Evolutionary conservation across 2,797 vertebrate genomes (phyloP).

Genomic region (Mionectes olivaceus): DNA sequence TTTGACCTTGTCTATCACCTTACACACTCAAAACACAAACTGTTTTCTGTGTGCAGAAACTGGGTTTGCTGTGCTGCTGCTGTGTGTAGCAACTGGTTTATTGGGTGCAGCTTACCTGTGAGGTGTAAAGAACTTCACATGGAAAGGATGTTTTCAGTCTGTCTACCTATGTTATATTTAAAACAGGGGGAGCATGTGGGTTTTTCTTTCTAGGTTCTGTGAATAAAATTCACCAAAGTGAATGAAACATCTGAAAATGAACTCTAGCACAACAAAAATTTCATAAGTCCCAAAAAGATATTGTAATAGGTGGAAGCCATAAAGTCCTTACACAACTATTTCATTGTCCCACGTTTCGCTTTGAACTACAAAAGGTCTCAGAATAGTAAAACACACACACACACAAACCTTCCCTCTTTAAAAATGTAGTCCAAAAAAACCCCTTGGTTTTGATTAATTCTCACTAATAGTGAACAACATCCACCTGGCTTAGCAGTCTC

Average conservation of each 20-base stretch:
- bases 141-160: not conserved
- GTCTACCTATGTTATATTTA: rapidly evolving
- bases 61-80: too few species aligned
- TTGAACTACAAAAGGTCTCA: not conserved
- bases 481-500: not conserved
- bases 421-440: not conserved
- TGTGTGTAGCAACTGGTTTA: not conserved
- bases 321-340: rapidly evolving
- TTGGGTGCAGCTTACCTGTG: not conserved
- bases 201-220: not conserved
- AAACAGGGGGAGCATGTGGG: not conserved
- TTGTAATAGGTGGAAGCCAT: not conserved
- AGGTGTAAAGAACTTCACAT: not conserved
- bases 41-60: not conserved
- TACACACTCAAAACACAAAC: not conserved
- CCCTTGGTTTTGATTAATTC: not conserved
- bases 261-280: not conserved
- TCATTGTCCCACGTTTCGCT: not conserved
- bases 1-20: too few species aligned
- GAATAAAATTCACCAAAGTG: not conserved
- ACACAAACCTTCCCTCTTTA: not conserved
- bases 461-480: rapidly evolving
- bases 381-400: not conserved
- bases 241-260: not conserved
- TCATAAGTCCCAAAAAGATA: not conserved